A percentile compares a stretch with the other conserved stretches of the same genome.
These are phyloP conservation scores for Tetramorium parvispinum DNA, from an alignment of 1,140 invertebrate genomes.

Conservation along the genomic window DNA sequence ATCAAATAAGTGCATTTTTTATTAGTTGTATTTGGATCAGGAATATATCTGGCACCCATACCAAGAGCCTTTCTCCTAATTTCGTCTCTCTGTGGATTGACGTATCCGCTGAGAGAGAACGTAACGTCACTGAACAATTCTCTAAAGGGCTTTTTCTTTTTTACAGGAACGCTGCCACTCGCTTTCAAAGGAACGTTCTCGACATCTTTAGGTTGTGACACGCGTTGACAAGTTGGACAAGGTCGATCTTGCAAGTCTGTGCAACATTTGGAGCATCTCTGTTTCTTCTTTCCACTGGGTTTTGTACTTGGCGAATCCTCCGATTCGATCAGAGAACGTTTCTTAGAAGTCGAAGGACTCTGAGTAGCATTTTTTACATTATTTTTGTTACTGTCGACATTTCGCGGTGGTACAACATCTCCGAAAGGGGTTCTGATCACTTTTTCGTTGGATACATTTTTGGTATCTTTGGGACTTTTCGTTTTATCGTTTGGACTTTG, in stretches of 20 bases:
- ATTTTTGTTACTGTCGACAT: constrained; percentile 37
- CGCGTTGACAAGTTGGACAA: constrained; percentile 75
- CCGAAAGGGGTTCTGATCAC: constrained; percentile 74
- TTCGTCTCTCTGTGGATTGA: constrained; percentile 83
- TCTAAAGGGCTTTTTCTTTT: constrained; percentile 76
- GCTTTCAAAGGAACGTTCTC: constrained; percentile 17
- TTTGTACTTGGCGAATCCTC: constrained; percentile 20
- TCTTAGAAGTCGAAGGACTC: constrained; percentile 48
- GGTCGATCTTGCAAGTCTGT: constrained; percentile 68
- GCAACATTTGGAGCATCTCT: constrained; percentile 71
- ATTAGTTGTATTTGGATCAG: constrained; percentile 81
- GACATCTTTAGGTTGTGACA: constrained; percentile 46
- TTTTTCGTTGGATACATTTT: constrained; percentile 19
- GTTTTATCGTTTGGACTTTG: not conserved
- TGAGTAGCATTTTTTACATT: constrained; percentile 12
- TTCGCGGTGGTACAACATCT: constrained; percentile 66
- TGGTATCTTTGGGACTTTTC: not conserved
- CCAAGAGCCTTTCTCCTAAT: constrained; percentile 81
- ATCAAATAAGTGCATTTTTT: constrained; percentile 82
- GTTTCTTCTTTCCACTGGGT: constrained; percentile 50
- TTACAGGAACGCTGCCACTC: constrained; percentile 16
- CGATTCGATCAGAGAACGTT: constrained; percentile 58
- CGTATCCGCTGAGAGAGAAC: constrained; percentile 84
- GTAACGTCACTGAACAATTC: constrained; percentile 78
- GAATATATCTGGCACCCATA: constrained; percentile 83